Evolutionary conservation across 2,888 invertebrate species (phyloP).

Genomic region (Serrognathus titanus): DNA sequence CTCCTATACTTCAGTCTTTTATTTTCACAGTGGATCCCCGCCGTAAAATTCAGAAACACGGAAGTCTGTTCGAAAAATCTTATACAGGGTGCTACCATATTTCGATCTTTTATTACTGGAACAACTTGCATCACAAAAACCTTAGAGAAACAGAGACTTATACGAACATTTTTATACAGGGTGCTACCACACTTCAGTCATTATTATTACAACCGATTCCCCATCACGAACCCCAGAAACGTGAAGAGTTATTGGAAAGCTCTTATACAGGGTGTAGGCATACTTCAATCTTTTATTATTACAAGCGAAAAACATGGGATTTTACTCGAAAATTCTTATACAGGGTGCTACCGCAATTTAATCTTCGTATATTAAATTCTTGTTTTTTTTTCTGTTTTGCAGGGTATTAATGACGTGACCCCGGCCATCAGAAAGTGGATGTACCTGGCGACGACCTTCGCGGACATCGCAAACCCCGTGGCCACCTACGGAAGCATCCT

Average conservation of each 20-base stretch:
- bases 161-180: neutral
- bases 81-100: too few relatives aligned
- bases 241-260: neutral
- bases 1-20: neutral
- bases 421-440: conserved; percentile 79
- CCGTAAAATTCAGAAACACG: too few relatives aligned
- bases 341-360: neutral
- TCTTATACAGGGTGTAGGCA: neutral
- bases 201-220: too few relatives aligned
- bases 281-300: neutral
- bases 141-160: neutral
- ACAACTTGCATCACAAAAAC: too few relatives aligned
- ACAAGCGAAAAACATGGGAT: neutral
- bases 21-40: too few relatives aligned
- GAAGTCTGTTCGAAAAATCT: too few relatives aligned
- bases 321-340: neutral
- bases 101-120: too few relatives aligned
- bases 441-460: conserved; percentile 74
- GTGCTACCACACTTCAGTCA: neutral
- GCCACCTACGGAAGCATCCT: conserved; percentile 70
- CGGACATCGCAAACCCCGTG: conserved; percentile 67
- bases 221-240: too few relatives aligned
- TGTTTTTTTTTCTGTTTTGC: conserved; percentile 28
- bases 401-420: conserved; percentile 76
- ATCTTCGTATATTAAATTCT: neutral